Evolutionary conservation across 2,888 invertebrate genomes (phyloP), one percentile per base, ranked within the genome.

Genomic region (Oscheius sp.): DNA sequence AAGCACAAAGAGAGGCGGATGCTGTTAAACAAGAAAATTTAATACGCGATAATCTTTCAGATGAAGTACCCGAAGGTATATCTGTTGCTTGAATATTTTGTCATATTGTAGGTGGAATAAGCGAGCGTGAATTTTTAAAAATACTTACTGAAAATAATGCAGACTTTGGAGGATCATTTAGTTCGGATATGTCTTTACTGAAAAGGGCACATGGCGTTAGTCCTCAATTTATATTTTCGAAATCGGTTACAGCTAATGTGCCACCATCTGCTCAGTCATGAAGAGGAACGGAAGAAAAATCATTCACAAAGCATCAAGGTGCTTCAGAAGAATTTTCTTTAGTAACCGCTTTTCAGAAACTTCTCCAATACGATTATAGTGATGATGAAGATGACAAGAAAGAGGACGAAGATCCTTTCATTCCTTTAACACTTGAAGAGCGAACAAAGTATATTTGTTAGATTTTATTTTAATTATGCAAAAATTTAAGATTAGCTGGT

Each of bases 301-400:
- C 49, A 66, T 52, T 23, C 53, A 5, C 72, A 78, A 23, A 81
- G 74, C 46, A 81, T 80, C 52, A 79, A 79, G 73, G 80, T 77
- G 9, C 6, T 68, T 25, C 16, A 49, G 13, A n/a, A 7, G 49
- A n/a, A 18, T 18, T n/a, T 16, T 49, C 49, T 3, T n/a, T 49
- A 49, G 49, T 16, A 49, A n/a, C n/a, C n/a, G n/a, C n/a, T 49
- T 49, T 49, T 49, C 73, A 87, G 82, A 84, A 84, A 52, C 74
- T 88, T 45, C 76, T 88, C 3, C 81, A 85, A 49, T 88, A 84
- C 72, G 87, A 87, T 35, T 87, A 88, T 70, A 85, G 84, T 25
- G 87, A 88, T 74, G 88, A 88, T 23, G 85, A 85, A 45, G 86
- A 84, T n/a, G 84, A 82, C 5, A 23, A 61, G 25, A 63, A 72